Conservation (phyloP, 2,888 invertebrate genomes). For the Erebia ligea region DNA sequence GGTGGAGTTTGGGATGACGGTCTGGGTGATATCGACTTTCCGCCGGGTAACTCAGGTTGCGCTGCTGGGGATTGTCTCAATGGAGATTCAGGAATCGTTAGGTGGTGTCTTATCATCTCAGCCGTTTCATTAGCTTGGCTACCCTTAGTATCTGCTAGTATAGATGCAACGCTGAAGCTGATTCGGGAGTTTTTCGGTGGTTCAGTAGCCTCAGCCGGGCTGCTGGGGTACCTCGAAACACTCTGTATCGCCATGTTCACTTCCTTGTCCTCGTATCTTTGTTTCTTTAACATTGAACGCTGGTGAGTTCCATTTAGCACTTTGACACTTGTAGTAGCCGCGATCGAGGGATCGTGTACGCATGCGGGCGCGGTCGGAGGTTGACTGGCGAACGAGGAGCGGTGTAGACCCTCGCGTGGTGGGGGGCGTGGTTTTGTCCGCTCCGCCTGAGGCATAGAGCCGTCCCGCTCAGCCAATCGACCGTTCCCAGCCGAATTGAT, state of each 20-base stretch:
- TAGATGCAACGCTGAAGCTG: slow-evolving; percentile 94
- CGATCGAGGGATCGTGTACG: slow-evolving; percentile 76
- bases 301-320: slow-evolving; percentile 80
- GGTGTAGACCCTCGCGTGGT: slow-evolving; percentile 57
- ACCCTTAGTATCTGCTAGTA: slow-evolving; percentile 91
- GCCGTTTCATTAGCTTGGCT: slow-evolving; percentile 74
- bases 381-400: slow-evolving; percentile 66
- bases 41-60: slow-evolving; percentile 76
- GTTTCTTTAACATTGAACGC: slow-evolving; percentile 86
- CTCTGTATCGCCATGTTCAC: slow-evolving; percentile 88
- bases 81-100: slow-evolving; percentile 78
- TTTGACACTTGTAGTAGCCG: slow-evolving; percentile 56
- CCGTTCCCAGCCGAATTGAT: slow-evolving; percentile 73
- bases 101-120: slow-evolving; percentile 78
- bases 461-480: slow-evolving; percentile 77
- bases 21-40: slow-evolving; percentile 66
- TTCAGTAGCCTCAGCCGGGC: slow-evolving; percentile 85
- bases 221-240: slow-evolving; percentile 85
- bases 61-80: slow-evolving; percentile 74
- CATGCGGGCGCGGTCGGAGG: slow-evolving; percentile 79
- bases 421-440: slow-evolving; percentile 51
- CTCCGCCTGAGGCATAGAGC: slow-evolving; percentile 50
- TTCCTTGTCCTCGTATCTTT: slow-evolving; percentile 80
- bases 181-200: slow-evolving; percentile 86
- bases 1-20: slow-evolving; percentile 75